A percentile compares a stretch with the other conserved stretches of the same genome.
These are phyloP conservation scores for Empis livida DNA, from an alignment of 2,888 invertebrate genomes.

Conservation along the genomic window DNA sequence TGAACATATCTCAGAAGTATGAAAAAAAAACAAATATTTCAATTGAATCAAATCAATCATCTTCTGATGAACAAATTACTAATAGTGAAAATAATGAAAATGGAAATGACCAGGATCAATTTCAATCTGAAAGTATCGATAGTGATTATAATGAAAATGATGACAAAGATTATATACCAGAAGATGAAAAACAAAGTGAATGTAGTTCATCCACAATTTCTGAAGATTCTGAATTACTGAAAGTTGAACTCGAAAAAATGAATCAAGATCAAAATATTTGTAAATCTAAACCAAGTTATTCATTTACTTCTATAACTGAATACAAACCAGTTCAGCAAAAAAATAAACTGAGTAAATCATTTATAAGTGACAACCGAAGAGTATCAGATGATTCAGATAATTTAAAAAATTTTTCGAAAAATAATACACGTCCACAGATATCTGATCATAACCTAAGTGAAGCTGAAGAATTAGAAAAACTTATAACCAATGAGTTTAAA, in stretches of 20 bases:
- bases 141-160: background rate
- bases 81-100: slow-evolving; percentile 2
- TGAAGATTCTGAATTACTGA: background rate
- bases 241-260: background rate
- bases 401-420: no score
- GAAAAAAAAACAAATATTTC: background rate
- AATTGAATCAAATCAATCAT: no score
- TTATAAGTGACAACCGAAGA: background rate
- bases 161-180: background rate
- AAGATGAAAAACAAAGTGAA: slow-evolving; percentile 4
- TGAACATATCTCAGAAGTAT: background rate
- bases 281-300: background rate
- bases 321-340: no score
- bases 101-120: background rate
- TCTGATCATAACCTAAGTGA: slow-evolving; percentile 9
- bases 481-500: slow-evolving; percentile 9
- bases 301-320: background rate
- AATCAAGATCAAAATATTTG: background rate
- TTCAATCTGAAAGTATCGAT: background rate
- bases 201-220: background rate
- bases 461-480: slow-evolving; percentile 17
- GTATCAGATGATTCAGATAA: background rate
- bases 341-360: no score
- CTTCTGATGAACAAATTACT: no score
- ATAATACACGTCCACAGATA: no score